Conservation (phyloP, 2,888 invertebrate species). For the Gryllus longicercus region DNA sequence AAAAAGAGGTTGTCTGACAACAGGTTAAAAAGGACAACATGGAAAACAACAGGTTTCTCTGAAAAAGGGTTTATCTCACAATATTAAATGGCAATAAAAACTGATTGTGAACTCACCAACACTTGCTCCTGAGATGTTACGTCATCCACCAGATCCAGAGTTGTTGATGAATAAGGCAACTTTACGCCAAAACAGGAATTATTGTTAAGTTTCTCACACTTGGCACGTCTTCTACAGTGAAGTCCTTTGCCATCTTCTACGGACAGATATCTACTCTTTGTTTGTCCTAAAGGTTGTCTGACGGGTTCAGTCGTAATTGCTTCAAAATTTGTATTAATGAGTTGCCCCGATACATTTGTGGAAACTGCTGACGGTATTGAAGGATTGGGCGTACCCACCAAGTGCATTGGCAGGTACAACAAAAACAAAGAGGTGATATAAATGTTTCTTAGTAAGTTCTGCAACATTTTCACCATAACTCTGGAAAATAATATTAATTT, state of each 20-base stretch:
- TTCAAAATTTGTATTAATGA: too few species aligned
- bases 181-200: constrained; percentile 74
- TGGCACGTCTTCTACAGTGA: constrained; percentile 64
- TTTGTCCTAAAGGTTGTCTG: too few species aligned
- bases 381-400: too few species aligned
- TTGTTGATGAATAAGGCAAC: constrained; percentile 72
- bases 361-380: too few species aligned
- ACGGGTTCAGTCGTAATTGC: too few species aligned
- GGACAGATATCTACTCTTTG: too few species aligned
- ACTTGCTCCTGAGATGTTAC: constrained; percentile 63
- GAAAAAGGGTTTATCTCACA: background rate
- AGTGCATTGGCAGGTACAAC: too few species aligned
- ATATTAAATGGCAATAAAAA: background rate
- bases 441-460: too few species aligned
- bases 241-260: background rate
- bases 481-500: too few species aligned
- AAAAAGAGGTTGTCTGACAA: background rate
- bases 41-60: background rate
- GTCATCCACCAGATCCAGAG: constrained; percentile 69
- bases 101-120: constrained; percentile 44
- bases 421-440: too few species aligned
- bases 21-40: background rate
- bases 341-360: too few species aligned
- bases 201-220: constrained; percentile 63
- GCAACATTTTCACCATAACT: too few species aligned